These are phyloP conservation scores for Globicephala melas DNA, from an alignment of 2,113 vertebrate species.

Conservation along the genomic window DNA sequence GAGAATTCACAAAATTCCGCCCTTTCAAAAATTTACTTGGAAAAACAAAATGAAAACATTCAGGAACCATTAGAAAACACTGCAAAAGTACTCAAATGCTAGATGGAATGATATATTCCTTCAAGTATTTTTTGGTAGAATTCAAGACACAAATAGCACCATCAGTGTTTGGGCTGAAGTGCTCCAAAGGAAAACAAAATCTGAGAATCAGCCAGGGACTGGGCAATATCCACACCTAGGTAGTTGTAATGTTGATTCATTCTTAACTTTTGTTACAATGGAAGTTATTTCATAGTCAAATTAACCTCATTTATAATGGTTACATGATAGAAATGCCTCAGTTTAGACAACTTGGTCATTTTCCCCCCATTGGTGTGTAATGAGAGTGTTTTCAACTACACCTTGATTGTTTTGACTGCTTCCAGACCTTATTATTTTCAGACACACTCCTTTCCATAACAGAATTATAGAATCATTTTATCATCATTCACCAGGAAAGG, in stretches of 20 bases:
- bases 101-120: background rate
- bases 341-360: background rate
- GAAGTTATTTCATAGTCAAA: background rate
- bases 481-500: background rate
- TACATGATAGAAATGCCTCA: background rate
- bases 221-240: background rate
- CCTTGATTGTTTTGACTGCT: background rate
- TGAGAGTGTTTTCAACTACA: background rate
- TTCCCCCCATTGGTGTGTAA: background rate
- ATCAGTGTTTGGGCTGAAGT: background rate
- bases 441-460: background rate
- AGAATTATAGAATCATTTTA: background rate
- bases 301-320: background rate
- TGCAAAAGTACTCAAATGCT: background rate
- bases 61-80: background rate
- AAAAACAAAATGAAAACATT: conserved; percentile 7
- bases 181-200: background rate
- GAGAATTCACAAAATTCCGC: background rate
- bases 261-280: background rate
- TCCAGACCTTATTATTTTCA: background rate
- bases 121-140: background rate
- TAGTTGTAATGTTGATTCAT: background rate
- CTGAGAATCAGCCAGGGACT: background rate
- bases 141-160: background rate
- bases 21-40: background rate